Evolutionary conservation across 64 coral and sea anemone species (phyloP), one percentile per base, ranked within the genome.

Genomic region (Acropora tenuis): DNA sequence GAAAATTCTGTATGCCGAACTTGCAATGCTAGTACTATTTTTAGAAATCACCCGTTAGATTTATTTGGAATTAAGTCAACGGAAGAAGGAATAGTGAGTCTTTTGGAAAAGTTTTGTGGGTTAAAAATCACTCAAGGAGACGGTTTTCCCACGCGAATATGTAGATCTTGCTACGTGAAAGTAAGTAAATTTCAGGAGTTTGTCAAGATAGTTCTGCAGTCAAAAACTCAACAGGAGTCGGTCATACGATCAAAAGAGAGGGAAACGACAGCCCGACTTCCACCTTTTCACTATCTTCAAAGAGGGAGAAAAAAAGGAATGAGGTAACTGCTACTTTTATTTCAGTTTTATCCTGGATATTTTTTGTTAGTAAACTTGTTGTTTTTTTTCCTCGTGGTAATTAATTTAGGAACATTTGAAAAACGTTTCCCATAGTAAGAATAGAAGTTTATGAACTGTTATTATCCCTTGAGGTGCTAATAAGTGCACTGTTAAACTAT

Each of bases 1-100:
- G 69, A 72, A 72, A 72, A 72, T 72, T 72, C 69, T 77, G 75
- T 77, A 47, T 77, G 44, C 43, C 8, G 16, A 77, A 76, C 74
- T 1, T 76, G 74, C 9, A 53, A 53, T 53, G 50, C 50, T 53
- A 53, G 1, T 75, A 75, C 13, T 75, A 42, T 75, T 43, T 42
- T 42, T 12, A 75, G 45, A 42, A 75, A 42, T 43, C 73, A 75
- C 30, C 73, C 41, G 10, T 75, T 75, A 75, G 73, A 75, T 75
- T 75, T 75, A 9, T 75, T 75, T 75, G 73, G 30, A 43, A 43
- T 42, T 43, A 75, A 75, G 41, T 18, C n/a, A 43, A 75, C 73
- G 9, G 6, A 43, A 75, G 73, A 75, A 75, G 30, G 73, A 43
- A 75, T 75, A 42, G 73, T 75, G 73, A 75, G 73, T 43, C 6